These are phyloP conservation scores for Pseudopleuronectes americanus DNA, from an alignment of 2,797 vertebrate genomes.

Conservation along the genomic window DNA sequence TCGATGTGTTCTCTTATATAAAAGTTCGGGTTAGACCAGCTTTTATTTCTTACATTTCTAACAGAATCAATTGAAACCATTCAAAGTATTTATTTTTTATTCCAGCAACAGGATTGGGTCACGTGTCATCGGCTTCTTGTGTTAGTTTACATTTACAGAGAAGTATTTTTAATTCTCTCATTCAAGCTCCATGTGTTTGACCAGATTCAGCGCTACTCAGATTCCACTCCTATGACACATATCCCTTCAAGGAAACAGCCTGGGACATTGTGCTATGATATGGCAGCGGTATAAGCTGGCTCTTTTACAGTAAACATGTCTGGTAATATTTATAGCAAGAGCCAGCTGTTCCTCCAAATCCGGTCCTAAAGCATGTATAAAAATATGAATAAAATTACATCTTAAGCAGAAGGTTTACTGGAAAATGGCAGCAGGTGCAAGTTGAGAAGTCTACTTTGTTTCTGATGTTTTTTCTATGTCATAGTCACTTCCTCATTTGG, in stretches of 20 bases:
- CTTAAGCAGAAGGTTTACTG: constrained; percentile 2
- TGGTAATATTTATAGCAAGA: constrained; percentile 6
- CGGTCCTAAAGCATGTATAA: constrained; percentile 1
- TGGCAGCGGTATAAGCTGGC: background rate
- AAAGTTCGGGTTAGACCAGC: background rate
- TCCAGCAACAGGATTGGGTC: too few species aligned
- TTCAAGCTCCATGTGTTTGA: background rate
- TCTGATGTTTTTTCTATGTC: constrained; percentile 9
- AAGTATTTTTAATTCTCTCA: too few species aligned
- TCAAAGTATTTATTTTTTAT: too few species aligned
- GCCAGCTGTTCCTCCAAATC: background rate
- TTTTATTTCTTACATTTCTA: background rate
- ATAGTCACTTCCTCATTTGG: background rate
- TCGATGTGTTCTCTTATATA: background rate
- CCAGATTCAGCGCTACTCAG: background rate
- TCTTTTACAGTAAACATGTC: background rate
- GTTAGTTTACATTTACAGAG: too few species aligned
- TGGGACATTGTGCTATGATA: background rate
- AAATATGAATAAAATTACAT: constrained; percentile 1
- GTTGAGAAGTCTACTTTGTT: background rate
- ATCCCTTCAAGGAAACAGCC: background rate
- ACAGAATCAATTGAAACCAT: too few species aligned
- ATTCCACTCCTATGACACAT: background rate
- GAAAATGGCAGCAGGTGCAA: background rate
- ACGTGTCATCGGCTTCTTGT: too few species aligned